Percentiles rank a stretch among this genome's conserved stretches.
These are phyloP conservation scores for Panopea generosa DNA, from an alignment of 2,888 invertebrate genomes.

Conservation along the genomic window DNA sequence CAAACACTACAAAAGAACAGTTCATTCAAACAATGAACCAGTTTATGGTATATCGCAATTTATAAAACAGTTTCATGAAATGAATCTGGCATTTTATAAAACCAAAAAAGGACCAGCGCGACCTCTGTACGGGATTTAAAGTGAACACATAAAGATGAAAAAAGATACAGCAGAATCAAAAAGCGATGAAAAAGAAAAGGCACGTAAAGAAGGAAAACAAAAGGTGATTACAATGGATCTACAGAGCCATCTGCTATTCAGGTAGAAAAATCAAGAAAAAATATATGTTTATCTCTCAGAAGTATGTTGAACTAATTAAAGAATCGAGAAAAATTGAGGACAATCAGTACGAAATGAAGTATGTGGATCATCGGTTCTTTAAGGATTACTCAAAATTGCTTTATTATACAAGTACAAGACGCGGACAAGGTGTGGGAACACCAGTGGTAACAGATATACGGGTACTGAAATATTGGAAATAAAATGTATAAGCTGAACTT, in stretches of 20 bases:
- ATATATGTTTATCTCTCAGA: constrained; percentile 18
- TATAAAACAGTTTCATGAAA: not conserved
- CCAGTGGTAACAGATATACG: constrained; percentile 20
- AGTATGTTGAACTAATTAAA: constrained; percentile 11
- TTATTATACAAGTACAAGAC: constrained; percentile 20
- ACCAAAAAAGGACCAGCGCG: constrained; percentile 17
- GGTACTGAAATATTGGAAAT: constrained; percentile 22
- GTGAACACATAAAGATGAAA: constrained; percentile 24
- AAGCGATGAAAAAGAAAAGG: constrained; percentile 26
- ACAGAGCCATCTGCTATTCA: constrained; percentile 10
- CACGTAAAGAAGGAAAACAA: constrained; percentile 17
- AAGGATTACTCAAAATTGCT: not conserved
- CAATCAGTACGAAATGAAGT: constrained; percentile 13
- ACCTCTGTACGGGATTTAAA: not conserved
- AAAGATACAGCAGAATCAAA: constrained; percentile 21
- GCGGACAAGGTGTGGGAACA: constrained; percentile 17
- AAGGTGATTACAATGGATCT: constrained; percentile 40
- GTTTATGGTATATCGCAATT: too few relatives aligned
- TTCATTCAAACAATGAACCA: too few relatives aligned
- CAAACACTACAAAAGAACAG: too few relatives aligned
- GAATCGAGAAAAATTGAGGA: not conserved
- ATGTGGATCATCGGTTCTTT: constrained; percentile 24
- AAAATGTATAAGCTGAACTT: too few relatives aligned
- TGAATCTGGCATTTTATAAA: not conserved
- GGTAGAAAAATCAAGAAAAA: not conserved